Base-by-base conservation (phyloP, 2,888 invertebrate species). In the Chrysolina americana region DNA sequence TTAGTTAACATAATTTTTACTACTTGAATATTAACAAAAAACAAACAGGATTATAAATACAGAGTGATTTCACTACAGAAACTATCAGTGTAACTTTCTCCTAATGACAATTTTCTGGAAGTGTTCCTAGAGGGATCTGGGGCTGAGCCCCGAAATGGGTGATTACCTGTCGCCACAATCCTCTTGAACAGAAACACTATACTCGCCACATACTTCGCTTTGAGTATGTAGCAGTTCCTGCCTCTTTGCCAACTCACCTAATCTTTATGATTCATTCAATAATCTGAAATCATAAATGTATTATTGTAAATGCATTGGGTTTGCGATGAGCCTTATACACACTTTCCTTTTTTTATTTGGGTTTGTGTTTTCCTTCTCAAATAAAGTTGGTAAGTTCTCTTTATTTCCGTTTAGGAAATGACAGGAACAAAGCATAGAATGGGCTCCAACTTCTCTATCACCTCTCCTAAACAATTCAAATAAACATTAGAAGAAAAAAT, bases 341-440 rank as follows among this genome's bases (percentile, higher is more conserved):
- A 15, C 47, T n/a, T 47, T n/a, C 2, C 47, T n/a, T 47, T 48
- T 50, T 11, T 21, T 44, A n/a, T 28, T 48, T 13, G 50, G 13
- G 19, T 41, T 15, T 65, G 41, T 48, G n/a, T 8, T 65, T 47
- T 47, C 48, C 21, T 19, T 44, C 47, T 19, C 17, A 65, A 65
- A 65, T 44, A 65, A 19, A 44, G 41, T 23, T 19, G 65, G 65
- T 19, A 41, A 41, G 44, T 65, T 65, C 19, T 47, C 65, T 65
- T 21, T 65, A 17, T 65, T 65, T 21, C 47, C 21, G 21, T 65
- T 44, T 15, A 15, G 41, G 44, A 65, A 65, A 47, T 65, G 65
- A 19, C 65, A 65, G 28, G 15, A 15, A 65, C 65, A 65, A 41
- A 65, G 13, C n/a, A 21, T 17, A 44, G 65, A n/a, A 13, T n/a